Evolutionary conservation across 2,113 vertebrate species (phyloP).

Genomic region (zebrafish (Danio rerio)): GRCz12tu NC_133184.1:33714501-33715000

Average conservation of each 20-base stretch:
- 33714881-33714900: not conserved
- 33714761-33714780: slow-evolving; percentile 24
- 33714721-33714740: slow-evolving; percentile 6
- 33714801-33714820: not conserved
- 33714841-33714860: not conserved
- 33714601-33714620: not conserved
- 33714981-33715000: not conserved
- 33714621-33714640: not conserved
- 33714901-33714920: not conserved
- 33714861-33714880: not conserved
- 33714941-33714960: not conserved
- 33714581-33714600: not conserved
- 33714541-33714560: not conserved
- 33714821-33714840: not conserved
- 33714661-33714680: not conserved
- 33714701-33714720: slow-evolving; percentile 14
- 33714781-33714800: slow-evolving; percentile 16
- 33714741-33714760: not conserved
- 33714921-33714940: not conserved
- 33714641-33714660: not conserved
- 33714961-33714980: not conserved
- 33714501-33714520: not conserved
- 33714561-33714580: not conserved
- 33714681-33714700: not conserved
- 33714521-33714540: not conserved